Percentiles rank a stretch among this genome's conserved stretches.
Conservation (phyloP, 2,113 vertebrate genomes). For the Lontra canadensis region DNA sequence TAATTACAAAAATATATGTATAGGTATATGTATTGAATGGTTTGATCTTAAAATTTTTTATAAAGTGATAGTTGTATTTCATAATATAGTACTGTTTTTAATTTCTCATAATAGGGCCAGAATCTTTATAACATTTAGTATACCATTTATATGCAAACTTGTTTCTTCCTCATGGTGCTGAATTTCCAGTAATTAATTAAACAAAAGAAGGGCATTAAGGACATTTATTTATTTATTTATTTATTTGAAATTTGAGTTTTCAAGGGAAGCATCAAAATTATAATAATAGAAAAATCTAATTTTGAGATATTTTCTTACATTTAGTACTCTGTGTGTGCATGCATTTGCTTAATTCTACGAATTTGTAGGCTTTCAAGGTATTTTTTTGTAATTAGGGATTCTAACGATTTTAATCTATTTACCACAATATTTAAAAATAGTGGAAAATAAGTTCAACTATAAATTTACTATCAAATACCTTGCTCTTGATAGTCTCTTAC, state of each 20-base stretch:
- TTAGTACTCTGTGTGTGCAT: not conserved
- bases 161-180: not conserved
- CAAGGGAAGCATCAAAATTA: not conserved
- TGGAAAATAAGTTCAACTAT: not conserved
- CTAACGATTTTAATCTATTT: not conserved
- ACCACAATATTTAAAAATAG: not conserved
- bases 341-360: not conserved
- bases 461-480: not conserved
- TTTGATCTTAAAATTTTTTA: not conserved
- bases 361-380: not conserved
- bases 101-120: not conserved
- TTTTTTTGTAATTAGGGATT: not conserved
- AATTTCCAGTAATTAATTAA: not conserved
- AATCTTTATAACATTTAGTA: not conserved
- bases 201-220: not conserved
- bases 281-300: not conserved
- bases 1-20: not conserved
- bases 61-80: slow-evolving; percentile 22
- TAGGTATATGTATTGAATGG: not conserved
- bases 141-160: not conserved
- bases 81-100: not conserved
- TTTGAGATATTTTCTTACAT: not conserved
- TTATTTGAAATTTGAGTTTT: not conserved
- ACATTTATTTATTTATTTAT: not conserved
- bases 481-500: not conserved